Conservation (phyloP, 2,888 invertebrate genomes). For the Drosophila colorata region DNA sequence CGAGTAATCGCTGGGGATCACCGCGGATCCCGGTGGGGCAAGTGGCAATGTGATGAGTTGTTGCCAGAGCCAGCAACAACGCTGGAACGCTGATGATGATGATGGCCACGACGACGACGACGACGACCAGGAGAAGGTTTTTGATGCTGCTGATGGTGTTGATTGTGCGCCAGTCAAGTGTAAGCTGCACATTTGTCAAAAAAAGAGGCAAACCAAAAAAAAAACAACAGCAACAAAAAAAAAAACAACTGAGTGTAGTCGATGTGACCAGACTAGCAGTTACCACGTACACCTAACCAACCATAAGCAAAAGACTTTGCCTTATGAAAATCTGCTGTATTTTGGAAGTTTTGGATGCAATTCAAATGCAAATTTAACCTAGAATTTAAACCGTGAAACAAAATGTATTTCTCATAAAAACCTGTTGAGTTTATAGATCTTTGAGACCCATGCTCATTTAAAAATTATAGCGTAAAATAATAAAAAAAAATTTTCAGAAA, state of each 20-base stretch:
- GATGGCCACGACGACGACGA: constrained; percentile 34
- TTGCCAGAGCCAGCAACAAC: constrained; percentile 38
- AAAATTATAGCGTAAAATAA: no score
- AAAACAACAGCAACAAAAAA: not conserved
- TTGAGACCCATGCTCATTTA: no score
- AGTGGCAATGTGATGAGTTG: constrained; percentile 69
- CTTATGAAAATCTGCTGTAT: no score
- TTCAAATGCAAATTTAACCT: no score
- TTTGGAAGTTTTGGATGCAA: no score
- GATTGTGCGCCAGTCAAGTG: constrained; percentile 81
- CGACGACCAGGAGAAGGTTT: constrained; percentile 28
- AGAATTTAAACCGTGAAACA: no score
- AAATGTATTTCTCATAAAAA: no score
- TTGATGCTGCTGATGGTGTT: constrained; percentile 69
- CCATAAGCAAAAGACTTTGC: no score
- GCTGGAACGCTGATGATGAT: constrained; percentile 44
- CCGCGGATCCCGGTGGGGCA: constrained; percentile 25
- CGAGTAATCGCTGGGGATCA: constrained; percentile 66
- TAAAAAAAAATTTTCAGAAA: not conserved
- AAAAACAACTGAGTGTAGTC: not conserved
- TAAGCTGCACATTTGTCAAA: constrained; percentile 81
- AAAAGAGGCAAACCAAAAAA: constrained; percentile 41
- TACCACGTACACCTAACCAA: not conserved
- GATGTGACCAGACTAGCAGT: not conserved
- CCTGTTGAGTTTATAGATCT: no score